Evolutionary conservation across 2,113 vertebrate species (phyloP).

Genomic region (Mormyrus iriodes): DNA sequence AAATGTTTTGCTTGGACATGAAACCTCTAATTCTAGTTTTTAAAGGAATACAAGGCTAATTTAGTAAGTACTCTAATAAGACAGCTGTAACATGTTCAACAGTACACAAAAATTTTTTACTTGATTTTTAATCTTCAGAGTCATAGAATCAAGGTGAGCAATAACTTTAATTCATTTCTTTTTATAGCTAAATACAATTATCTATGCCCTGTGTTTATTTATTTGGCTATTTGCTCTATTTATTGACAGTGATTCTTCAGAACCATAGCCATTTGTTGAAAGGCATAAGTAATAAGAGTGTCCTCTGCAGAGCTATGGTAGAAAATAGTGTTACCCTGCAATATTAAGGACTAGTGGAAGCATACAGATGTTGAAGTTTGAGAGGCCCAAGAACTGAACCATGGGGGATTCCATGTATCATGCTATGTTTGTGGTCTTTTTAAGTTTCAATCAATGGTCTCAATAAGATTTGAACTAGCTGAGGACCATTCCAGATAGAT

Average conservation of each 20-base stretch:
- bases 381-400: background rate
- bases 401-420: background rate
- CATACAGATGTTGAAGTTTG: background rate
- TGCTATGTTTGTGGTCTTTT: background rate
- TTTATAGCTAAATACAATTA: background rate
- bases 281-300: too few relatives aligned
- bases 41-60: background rate
- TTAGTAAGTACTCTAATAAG: background rate
- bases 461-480: too few relatives aligned
- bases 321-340: background rate
- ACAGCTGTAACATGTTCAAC: background rate
- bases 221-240: background rate
- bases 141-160: background rate
- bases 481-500: too few relatives aligned
- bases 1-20: background rate
- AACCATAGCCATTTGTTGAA: too few relatives aligned
- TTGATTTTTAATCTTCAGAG: background rate
- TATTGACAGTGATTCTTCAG: background rate
- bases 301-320: too few relatives aligned
- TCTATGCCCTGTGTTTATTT: background rate
- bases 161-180: background rate
- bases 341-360: background rate
- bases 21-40: background rate
- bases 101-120: background rate
- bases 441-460: background rate